phyloP scores from a whole-genome alignment of 2,797 vertebrate genomes.

The Tachyglossus aculeatus region DNA sequence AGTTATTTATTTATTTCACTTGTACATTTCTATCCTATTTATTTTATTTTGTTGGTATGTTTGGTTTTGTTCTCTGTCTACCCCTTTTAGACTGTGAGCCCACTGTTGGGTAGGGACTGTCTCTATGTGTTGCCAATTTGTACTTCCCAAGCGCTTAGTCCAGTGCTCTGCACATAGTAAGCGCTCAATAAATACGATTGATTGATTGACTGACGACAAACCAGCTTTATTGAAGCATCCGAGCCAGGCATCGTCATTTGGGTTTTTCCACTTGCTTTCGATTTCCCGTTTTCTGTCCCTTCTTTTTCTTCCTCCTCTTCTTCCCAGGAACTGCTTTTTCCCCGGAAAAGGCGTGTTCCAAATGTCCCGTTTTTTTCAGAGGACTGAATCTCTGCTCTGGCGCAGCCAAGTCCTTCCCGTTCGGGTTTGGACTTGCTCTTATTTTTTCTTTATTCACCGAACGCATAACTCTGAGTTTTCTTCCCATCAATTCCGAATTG shows the following conservation, averaged over 20 bases:
- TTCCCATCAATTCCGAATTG: conserved; percentile 72
- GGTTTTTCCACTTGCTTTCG: conserved; percentile 50
- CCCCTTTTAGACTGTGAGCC: too few species aligned
- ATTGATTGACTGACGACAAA: background rate
- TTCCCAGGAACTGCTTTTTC: conserved; percentile 63
- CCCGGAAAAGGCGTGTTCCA: conserved; percentile 61
- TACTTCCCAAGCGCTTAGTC: too few species aligned
- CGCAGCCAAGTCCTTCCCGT: conserved; percentile 25
- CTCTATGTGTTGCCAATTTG: too few species aligned
- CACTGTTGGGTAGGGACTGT: too few species aligned
- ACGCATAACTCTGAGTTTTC: conserved; percentile 74
- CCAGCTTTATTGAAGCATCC: too few species aligned
- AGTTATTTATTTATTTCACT: too few species aligned
- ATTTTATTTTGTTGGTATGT: too few species aligned
- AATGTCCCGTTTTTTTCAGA: conserved; percentile 20
- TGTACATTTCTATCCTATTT: too few species aligned
- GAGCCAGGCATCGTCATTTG: conserved; percentile 20
- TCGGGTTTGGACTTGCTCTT: conserved; percentile 18
- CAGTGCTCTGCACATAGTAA: too few species aligned
- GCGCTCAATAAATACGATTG: too few species aligned
- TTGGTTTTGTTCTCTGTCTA: too few species aligned
- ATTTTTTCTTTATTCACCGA: conserved; percentile 57
- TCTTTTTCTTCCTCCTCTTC: conserved; percentile 50
- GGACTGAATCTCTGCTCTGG: conserved; percentile 33
- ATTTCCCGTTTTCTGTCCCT: conserved; percentile 49